Evolutionary conservation across 1,140 invertebrate genomes (phyloP).

Genomic region (Tenebrio molitor): DNA sequence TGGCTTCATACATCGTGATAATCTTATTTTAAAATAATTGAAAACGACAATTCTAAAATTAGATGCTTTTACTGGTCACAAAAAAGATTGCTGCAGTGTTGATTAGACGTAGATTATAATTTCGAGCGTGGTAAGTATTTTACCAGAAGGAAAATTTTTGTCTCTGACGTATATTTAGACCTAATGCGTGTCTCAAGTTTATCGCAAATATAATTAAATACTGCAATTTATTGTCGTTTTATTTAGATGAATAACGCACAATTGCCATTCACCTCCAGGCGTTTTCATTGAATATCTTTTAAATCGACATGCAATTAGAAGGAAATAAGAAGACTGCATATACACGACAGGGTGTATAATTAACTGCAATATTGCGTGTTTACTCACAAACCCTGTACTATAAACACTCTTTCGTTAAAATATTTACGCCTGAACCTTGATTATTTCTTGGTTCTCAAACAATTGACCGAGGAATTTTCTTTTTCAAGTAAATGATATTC

Average conservation of each 20-base stretch:
- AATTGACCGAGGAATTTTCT: background rate
- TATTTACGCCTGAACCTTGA: constrained; percentile 18
- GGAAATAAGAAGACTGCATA: constrained; percentile 57
- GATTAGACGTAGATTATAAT: too few species aligned
- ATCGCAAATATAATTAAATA: constrained; percentile 37
- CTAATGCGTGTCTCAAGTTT: constrained; percentile 8
- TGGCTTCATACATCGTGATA: too few species aligned
- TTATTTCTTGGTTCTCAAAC: background rate
- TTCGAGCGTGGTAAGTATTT: too few species aligned
- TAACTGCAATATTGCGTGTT: constrained; percentile 55
- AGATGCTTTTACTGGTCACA: too few species aligned
- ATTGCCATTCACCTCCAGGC: constrained; percentile 46
- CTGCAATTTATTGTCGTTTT: constrained; percentile 36
- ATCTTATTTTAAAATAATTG: too few species aligned
- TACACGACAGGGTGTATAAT: constrained; percentile 53
- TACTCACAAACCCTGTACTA: constrained; percentile 42
- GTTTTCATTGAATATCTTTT: constrained; percentile 51
- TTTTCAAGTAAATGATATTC: background rate
- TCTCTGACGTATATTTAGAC: constrained; percentile 8
- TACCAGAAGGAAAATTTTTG: too few species aligned
- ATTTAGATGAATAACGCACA: constrained; percentile 44
- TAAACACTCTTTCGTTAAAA: constrained; percentile 34
- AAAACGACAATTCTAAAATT: too few species aligned
- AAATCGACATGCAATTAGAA: constrained; percentile 57
- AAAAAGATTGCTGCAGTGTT: too few species aligned